Base-by-base conservation (phyloP, 2,888 invertebrate genomes). In the Beris morrisii region DNA sequence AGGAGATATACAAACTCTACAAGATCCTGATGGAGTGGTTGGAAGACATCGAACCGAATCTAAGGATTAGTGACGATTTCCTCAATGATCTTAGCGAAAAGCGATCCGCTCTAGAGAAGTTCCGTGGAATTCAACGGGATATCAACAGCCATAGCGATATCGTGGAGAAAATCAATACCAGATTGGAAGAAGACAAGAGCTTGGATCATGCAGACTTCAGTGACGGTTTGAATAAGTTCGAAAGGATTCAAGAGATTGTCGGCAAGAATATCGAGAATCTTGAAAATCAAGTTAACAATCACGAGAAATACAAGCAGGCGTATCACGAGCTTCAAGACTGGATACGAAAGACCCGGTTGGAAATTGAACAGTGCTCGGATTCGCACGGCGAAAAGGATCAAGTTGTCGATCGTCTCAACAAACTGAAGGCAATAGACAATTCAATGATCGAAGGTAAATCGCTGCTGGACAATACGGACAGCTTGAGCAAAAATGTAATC, bases 61-160 rank as follows among this genome's bases (percentile, higher is more conserved):
- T 94, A 6, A 88, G 89, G 74, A 68, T 71, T n/a, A 86, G 88
- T 2, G 87, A 89, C 69, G 88, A 90, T 74, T 85, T 85, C 9
- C 84, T 91, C 32, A 91, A 93, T 73, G 95, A 96, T 76, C 82
- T 96, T 2, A 92, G 93, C 61, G 97, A 97, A 77, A 97, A 96
- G 80, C 89, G 92, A 72, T 90, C 94, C 0, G 88, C 91, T 52
- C 77, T 95, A 22, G 96, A 97, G 77, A 96, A 95, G 78, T 91
- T 91, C 79, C 91, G 88, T 75, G 87, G 89, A 0, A 85, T 94
- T 59, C 89, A 90, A 72, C 86, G 93, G 70, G 95, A 97, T 74
- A 88, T 94, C 53, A 87, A 86, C 67, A 87, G 89, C 0, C 93
- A 95, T 72, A 87, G 84, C 65, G 93, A 93, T 69, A 83, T 90